phyloP scores from a whole-genome alignment of 2,113 vertebrate genomes.

The Dipodomys ordii region DNA sequence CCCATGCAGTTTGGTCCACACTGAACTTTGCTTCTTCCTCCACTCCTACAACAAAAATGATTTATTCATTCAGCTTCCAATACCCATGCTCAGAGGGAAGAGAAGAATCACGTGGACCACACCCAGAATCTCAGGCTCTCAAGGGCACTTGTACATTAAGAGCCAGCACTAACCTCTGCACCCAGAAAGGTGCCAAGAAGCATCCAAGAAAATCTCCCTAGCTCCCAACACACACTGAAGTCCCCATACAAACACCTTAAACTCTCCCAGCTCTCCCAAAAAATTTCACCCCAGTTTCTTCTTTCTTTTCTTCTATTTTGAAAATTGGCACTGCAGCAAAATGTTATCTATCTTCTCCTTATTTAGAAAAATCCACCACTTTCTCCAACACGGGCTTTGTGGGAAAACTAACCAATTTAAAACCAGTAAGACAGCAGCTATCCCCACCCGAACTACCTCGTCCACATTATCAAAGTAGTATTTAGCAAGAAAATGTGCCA shows the following conservation, averaged over 20 bases:
- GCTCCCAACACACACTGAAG: accelerated
- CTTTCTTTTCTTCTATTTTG: not conserved
- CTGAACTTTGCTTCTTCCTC: not conserved
- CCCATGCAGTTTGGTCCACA: accelerated
- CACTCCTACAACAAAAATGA: no score
- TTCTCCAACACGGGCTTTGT: not conserved
- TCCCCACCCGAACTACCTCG: accelerated
- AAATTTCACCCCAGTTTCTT: not conserved
- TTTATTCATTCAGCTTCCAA: not conserved
- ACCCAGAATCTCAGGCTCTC: not conserved
- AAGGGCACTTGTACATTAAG: accelerated
- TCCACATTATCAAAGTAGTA: not conserved
- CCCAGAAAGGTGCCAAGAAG: accelerated
- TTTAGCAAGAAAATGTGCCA: no score
- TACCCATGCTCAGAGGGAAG: not conserved
- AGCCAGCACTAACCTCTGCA: not conserved
- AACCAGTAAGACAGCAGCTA: not conserved
- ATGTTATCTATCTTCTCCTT: not conserved
- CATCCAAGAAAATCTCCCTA: no score
- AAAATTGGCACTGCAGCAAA: not conserved
- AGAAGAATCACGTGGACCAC: not conserved
- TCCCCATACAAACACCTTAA: not conserved
- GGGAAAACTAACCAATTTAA: not conserved
- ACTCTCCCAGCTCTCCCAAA: no score
- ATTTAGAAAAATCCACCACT: not conserved